A percentile compares a stretch with the other conserved stretches of the same genome.
These are phyloP conservation scores for Halichoeres trimaculatus DNA, from an alignment of 2,113 vertebrate species.

Conservation along the genomic window DNA sequence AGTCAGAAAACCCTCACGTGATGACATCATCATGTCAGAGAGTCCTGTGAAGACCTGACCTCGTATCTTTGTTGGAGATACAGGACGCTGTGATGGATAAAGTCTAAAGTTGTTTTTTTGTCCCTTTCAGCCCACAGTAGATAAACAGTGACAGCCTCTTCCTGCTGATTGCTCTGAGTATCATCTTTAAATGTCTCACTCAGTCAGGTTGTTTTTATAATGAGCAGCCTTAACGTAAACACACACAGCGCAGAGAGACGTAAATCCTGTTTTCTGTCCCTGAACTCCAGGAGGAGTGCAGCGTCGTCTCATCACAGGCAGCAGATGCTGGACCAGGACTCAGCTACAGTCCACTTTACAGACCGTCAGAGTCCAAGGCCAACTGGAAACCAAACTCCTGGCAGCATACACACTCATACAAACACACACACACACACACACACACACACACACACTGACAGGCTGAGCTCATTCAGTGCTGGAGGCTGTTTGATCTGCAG, in stretches of 20 bases:
- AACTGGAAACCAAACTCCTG: neutral
- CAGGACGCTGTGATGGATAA: too few species aligned
- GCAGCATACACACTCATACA: neutral
- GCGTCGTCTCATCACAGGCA: conserved; percentile 12
- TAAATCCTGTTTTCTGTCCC: neutral
- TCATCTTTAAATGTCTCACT: too few species aligned
- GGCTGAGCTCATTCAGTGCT: neutral
- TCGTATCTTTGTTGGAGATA: too few species aligned
- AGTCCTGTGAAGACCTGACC: too few species aligned
- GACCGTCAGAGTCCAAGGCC: neutral
- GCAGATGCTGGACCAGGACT: neutral
- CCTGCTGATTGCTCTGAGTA: too few species aligned
- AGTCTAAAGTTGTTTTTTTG: too few species aligned
- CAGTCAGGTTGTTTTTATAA: neutral
- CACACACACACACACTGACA: neutral
- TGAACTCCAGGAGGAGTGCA: neutral
- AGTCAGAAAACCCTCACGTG: too few species aligned
- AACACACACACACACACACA: conserved; percentile 4
- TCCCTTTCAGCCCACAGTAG: too few species aligned
- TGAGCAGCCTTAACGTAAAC: neutral
- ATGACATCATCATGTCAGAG: too few species aligned
- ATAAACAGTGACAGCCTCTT: too few species aligned
- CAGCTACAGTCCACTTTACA: neutral
- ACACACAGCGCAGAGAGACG: neutral
- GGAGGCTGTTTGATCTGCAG: conserved; percentile 8